These are phyloP conservation scores for Alsophila aescularia DNA, from an alignment of 2,888 invertebrate species.

Conservation along the genomic window DNA sequence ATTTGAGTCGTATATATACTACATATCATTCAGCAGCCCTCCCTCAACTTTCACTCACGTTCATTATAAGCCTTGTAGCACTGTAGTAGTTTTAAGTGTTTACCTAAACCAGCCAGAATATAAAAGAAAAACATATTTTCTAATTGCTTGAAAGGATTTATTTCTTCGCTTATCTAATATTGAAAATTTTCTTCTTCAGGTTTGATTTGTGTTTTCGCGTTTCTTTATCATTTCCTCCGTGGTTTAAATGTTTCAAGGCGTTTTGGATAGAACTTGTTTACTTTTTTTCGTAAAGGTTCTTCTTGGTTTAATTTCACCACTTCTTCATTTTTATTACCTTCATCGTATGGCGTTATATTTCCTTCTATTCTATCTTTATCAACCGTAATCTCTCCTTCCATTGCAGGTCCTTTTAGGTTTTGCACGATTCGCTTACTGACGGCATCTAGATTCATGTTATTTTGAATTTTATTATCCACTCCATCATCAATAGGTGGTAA, in stretches of 20 bases:
- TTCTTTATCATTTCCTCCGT: too few species aligned
- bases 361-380: background rate
- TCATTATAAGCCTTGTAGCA: too few species aligned
- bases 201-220: background rate
- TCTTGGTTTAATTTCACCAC: background rate
- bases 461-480: background rate
- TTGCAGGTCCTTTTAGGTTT: slow-evolving; percentile 1
- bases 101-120: too few species aligned
- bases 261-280: too few species aligned
- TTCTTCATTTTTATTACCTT: background rate
- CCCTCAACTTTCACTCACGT: too few species aligned
- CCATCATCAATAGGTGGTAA: slow-evolving; percentile 41
- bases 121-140: background rate
- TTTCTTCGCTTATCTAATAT: background rate
- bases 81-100: too few species aligned
- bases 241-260: too few species aligned
- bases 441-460: too few species aligned
- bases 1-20: too few species aligned
- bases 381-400: background rate
- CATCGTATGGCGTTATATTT: background rate
- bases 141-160: background rate
- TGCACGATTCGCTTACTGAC: too few species aligned
- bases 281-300: too few species aligned
- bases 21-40: too few species aligned
- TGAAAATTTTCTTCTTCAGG: background rate